Evolutionary conservation across 2,888 invertebrate genomes (phyloP).

Genomic region (Lepas anatifera): DNA sequence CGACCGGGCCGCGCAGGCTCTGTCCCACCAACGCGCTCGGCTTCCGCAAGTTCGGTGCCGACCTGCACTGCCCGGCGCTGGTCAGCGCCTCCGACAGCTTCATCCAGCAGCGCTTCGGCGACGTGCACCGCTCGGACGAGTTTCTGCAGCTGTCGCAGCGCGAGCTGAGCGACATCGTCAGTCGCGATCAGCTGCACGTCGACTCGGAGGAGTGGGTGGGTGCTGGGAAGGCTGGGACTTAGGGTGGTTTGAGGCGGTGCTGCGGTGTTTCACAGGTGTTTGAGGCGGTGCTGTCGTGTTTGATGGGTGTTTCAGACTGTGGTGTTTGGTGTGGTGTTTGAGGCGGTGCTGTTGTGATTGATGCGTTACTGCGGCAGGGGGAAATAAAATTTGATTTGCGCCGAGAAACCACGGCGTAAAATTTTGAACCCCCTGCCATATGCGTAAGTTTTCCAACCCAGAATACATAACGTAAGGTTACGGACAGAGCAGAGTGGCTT

Average conservation of each 20-base stretch:
- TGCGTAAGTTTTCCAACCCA: too few relatives aligned
- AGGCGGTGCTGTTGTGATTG: slow-evolving; percentile 68
- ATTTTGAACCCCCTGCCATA: too few relatives aligned
- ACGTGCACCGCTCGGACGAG: slow-evolving; percentile 62
- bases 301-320: slow-evolving; percentile 3
- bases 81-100: slow-evolving; percentile 64
- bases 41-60: slow-evolving; percentile 65
- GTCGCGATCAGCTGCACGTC: slow-evolving; percentile 63
- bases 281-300: not conserved
- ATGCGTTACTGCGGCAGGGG: too few relatives aligned
- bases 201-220: slow-evolving; percentile 54
- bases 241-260: not conserved
- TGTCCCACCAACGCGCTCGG: slow-evolving; percentile 69
- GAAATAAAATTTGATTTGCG: too few relatives aligned
- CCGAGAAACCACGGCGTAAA: too few relatives aligned
- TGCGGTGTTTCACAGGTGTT: not conserved
- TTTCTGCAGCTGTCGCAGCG: slow-evolving; percentile 49
- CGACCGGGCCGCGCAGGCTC: slow-evolving; percentile 45
- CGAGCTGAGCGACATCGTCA: slow-evolving; percentile 55
- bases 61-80: slow-evolving; percentile 54
- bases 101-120: slow-evolving; percentile 64
- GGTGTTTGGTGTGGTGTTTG: slow-evolving; percentile 48
- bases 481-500: too few relatives aligned
- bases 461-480: too few relatives aligned
- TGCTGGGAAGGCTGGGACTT: not conserved